These are phyloP conservation scores for Drosophila silvestris DNA, from an alignment of 2,888 invertebrate genomes.

Conservation along the genomic window DNA sequence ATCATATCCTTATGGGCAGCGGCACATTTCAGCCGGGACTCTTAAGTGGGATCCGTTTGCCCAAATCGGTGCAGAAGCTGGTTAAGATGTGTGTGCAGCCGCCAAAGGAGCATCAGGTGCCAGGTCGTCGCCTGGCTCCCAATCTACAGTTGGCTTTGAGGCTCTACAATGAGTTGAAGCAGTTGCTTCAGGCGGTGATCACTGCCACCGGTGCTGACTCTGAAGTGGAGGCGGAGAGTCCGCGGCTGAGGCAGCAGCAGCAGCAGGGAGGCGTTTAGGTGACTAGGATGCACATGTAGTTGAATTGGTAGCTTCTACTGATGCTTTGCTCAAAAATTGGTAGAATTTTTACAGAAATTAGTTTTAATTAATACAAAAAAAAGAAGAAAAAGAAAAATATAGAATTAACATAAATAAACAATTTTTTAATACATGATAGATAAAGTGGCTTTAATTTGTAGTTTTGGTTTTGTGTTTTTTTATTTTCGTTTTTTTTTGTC, in stretches of 20 bases:
- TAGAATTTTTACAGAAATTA: slow-evolving; percentile 68
- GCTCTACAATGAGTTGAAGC: slow-evolving; percentile 83
- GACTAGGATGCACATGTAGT: slow-evolving; percentile 12
- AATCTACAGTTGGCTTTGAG: slow-evolving; percentile 78
- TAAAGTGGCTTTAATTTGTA: slow-evolving; percentile 18
- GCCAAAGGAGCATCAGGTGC: slow-evolving; percentile 72
- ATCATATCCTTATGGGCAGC: slow-evolving; percentile 79
- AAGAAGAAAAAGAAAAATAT: slow-evolving; percentile 11
- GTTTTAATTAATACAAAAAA: slow-evolving; percentile 48
- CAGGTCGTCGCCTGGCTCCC: slow-evolving; percentile 78
- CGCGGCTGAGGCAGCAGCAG: slow-evolving; percentile 25
- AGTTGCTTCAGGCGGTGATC: slow-evolving; percentile 76
- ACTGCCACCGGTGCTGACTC: slow-evolving; percentile 56
- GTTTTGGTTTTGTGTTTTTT: slow-evolving; percentile 37
- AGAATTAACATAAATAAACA: slow-evolving; percentile 47
- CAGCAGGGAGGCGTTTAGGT: slow-evolving; percentile 30
- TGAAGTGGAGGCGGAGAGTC: slow-evolving; percentile 41
- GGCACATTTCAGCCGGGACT: slow-evolving; percentile 82
- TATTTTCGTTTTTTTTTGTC: slow-evolving; percentile 59
- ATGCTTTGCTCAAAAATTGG: slow-evolving; percentile 49
- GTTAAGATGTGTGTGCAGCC: slow-evolving; percentile 82
- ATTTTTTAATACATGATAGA: slow-evolving; percentile 46
- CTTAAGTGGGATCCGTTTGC: slow-evolving; percentile 77
- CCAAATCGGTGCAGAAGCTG: slow-evolving; percentile 73
- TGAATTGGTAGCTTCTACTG: slow-evolving; percentile 24